A percentile compares a stretch with the other conserved stretches of the same genome.
Conservation (phyloP, 2,797 vertebrate species). For the Chaunax sp. region DNA sequence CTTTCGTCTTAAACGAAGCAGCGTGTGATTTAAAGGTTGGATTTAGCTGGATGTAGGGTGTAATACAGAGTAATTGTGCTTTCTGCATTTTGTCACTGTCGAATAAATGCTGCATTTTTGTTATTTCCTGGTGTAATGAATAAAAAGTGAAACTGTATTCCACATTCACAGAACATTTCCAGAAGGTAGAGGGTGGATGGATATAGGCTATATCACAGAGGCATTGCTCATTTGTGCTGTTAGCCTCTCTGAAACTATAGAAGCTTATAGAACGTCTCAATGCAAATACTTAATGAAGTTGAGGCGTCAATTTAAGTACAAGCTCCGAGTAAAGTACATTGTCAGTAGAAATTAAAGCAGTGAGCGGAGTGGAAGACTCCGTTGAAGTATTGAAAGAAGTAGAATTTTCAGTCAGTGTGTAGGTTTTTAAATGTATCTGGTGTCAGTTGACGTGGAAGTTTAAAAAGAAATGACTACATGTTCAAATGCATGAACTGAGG, state of each 20-base stretch:
- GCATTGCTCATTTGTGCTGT: neutral
- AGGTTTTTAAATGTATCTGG: too few species aligned
- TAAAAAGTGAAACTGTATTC: constrained; percentile 19
- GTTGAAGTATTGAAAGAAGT: too few species aligned
- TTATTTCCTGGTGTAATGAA: constrained; percentile 7
- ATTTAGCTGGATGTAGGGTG: constrained; percentile 48
- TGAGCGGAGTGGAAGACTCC: too few species aligned
- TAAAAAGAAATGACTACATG: neutral
- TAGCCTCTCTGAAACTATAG: neutral
- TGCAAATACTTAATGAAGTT: too few species aligned
- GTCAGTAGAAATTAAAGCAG: too few species aligned
- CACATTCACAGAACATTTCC: constrained; percentile 16
- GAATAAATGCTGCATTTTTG: constrained; percentile 12
- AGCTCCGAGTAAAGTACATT: too few species aligned
- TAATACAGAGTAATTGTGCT: constrained; percentile 51
- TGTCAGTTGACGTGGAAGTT: too few species aligned
- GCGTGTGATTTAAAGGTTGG: constrained; percentile 55
- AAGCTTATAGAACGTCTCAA: too few species aligned
- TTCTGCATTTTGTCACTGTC: constrained; percentile 33
- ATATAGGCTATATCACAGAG: too few species aligned
- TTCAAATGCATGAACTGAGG: neutral
- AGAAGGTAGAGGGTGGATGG: constrained; percentile 5
- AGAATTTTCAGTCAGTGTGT: too few species aligned
- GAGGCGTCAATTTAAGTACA: too few species aligned
- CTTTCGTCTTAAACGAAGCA: constrained; percentile 54